phyloP scores from a whole-genome alignment of 2,113 vertebrate genomes.

The Xenopus laevis region DNA sequence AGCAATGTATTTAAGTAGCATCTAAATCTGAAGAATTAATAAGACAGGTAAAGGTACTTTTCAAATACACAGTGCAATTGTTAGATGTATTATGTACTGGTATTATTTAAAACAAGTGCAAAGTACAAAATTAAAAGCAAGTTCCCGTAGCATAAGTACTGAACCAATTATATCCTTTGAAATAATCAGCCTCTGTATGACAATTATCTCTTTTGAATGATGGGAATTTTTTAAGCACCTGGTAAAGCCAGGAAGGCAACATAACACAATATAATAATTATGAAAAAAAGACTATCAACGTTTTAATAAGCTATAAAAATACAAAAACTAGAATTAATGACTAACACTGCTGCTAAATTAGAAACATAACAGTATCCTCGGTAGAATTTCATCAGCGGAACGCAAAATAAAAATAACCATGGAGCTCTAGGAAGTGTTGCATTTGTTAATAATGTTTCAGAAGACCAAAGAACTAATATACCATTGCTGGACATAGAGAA shows the following conservation, averaged over 20 bases:
- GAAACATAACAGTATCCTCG: background rate
- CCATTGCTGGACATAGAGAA: no score
- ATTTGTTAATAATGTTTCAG: no score
- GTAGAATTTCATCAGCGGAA: no score
- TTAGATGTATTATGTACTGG: conserved; percentile 9
- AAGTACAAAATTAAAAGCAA: conserved; percentile 12
- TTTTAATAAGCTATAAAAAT: conserved; percentile 4
- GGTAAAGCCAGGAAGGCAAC: background rate
- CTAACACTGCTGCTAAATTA: conserved; percentile 4
- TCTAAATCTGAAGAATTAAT: conserved; percentile 34
- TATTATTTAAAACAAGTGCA: conserved; percentile 12
- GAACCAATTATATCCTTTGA: conserved; percentile 4
- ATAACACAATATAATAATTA: background rate
- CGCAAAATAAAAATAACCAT: no score
- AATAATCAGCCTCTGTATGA: conserved; percentile 4
- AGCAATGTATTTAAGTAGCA: conserved; percentile 22
- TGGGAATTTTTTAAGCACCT: background rate
- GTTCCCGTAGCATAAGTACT: conserved; percentile 8
- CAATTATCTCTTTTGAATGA: conserved; percentile 9
- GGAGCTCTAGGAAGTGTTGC: no score
- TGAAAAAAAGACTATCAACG: background rate
- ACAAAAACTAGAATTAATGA: background rate
- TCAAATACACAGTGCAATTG: conserved; percentile 23
- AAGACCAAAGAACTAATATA: no score
- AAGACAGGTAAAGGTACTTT: conserved; percentile 25